phyloP scores from a whole-genome alignment of 2,113 vertebrate genomes.

The Sylvia atricapilla region DNA sequence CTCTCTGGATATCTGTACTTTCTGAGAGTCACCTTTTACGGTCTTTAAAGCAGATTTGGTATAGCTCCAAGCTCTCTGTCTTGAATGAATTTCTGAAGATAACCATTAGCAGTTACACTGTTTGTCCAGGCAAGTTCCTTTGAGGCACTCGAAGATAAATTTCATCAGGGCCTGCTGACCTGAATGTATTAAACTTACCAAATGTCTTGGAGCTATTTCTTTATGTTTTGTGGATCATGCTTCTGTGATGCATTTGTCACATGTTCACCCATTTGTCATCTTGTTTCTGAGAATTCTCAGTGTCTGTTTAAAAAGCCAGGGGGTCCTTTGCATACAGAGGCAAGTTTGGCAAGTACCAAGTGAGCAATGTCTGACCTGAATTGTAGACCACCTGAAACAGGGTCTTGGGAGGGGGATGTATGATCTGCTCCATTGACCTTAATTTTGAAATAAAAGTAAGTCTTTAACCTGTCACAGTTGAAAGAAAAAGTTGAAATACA shows the following conservation, averaged over 20 bases:
- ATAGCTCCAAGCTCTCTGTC: neutral
- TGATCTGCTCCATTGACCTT: neutral
- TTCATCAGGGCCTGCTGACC: neutral
- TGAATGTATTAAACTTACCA: neutral
- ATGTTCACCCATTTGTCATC: neutral
- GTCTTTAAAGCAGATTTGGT: neutral
- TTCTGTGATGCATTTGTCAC: rapidly evolving
- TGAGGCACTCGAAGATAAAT: neutral
- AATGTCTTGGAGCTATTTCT: neutral
- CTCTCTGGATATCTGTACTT: neutral
- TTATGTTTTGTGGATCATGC: neutral
- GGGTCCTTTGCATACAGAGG: neutral
- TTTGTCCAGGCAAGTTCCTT: neutral
- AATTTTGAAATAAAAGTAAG: neutral
- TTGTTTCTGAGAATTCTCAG: neutral
- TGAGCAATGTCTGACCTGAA: neutral
- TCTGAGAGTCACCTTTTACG: neutral
- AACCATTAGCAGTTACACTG: neutral
- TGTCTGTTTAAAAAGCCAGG: neutral
- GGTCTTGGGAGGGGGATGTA: neutral
- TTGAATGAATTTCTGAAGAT: neutral
- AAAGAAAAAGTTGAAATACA: neutral
- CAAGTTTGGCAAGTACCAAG: neutral
- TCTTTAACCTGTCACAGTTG: neutral
- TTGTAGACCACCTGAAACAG: neutral